Evolutionary conservation across 2,888 invertebrate genomes (phyloP).

Genomic region (Drosophila parthenogenetica): DNA sequence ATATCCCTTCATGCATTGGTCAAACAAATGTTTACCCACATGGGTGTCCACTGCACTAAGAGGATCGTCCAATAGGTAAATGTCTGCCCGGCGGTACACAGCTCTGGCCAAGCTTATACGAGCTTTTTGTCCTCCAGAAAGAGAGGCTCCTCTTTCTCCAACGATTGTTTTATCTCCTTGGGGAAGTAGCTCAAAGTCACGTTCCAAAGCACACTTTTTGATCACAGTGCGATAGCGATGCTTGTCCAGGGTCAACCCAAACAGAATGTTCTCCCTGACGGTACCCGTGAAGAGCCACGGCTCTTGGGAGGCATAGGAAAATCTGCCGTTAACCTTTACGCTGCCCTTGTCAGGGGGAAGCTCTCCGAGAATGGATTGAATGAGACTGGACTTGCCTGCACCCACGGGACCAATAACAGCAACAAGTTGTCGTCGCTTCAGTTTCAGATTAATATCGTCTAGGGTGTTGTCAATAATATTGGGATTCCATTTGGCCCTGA

Average conservation of each 20-base stretch:
- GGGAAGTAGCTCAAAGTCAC: conserved; percentile 87
- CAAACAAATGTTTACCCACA: conserved; percentile 94
- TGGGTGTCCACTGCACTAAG: conserved; percentile 95
- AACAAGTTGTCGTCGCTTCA: conserved; percentile 87
- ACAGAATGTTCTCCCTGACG: conserved; percentile 88
- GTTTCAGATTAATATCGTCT: conserved; percentile 88
- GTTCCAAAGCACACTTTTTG: conserved; percentile 85
- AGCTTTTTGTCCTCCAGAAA: conserved; percentile 95
- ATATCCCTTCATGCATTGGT: conserved; percentile 85
- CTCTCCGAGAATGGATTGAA: conserved; percentile 86
- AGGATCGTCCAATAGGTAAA: conserved; percentile 95
- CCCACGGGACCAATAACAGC: conserved; percentile 91
- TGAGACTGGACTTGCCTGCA: conserved; percentile 87
- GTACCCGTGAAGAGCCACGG: conserved; percentile 92
- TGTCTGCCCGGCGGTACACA: conserved; percentile 93
- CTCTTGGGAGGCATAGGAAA: conserved; percentile 92
- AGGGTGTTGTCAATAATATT: conserved; percentile 88
- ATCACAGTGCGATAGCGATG: conserved; percentile 87
- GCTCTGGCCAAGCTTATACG: conserved; percentile 94
- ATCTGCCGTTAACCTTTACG: conserved; percentile 86
- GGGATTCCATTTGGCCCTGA: conserved; percentile 89
- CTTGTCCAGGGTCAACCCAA: conserved; percentile 87
- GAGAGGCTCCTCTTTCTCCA: conserved; percentile 93
- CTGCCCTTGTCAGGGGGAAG: conserved; percentile 86
- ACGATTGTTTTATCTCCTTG: conserved; percentile 88